Percentiles rank a stretch among this genome's conserved stretches.
Conservation (phyloP, 1,140 invertebrate species). For the Procambarus virginalis region DNA sequence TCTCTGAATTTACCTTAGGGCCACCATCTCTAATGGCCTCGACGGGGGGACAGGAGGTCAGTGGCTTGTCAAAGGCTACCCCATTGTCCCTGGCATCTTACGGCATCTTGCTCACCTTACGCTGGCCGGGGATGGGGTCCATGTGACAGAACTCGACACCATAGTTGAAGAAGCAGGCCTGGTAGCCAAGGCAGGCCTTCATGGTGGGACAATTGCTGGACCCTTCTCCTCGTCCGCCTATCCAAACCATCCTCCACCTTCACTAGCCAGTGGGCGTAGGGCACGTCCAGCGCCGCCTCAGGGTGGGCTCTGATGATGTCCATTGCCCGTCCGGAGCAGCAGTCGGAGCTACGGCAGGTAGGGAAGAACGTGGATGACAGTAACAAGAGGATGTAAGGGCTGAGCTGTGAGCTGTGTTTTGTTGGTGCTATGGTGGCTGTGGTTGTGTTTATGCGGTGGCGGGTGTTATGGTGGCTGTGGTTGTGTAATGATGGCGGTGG, state of each 20-base stretch:
- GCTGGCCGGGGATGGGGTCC: conserved; percentile 58
- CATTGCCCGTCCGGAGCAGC: conserved; percentile 4
- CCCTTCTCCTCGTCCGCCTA: conserved; percentile 19
- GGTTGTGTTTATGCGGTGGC: not conserved
- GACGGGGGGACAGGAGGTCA: too few species aligned
- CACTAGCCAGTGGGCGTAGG: conserved; percentile 50
- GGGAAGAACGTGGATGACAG: not conserved
- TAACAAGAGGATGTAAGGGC: not conserved
- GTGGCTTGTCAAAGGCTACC: too few species aligned
- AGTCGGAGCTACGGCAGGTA: conserved; percentile 7
- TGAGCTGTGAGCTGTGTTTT: too few species aligned
- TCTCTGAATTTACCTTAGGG: too few species aligned
- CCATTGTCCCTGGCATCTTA: too few species aligned
- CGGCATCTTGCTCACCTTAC: conserved; percentile 39
- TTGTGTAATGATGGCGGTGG: too few species aligned
- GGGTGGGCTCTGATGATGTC: conserved; percentile 26
- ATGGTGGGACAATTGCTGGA: conserved; percentile 51
- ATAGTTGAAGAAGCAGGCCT: conserved; percentile 63
- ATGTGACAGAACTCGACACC: conserved; percentile 65
- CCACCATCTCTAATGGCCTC: too few species aligned
- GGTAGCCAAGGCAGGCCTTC: conserved; percentile 56
- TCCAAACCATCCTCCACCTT: conserved; percentile 11
- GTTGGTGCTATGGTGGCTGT: not conserved
- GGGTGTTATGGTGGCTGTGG: not conserved
- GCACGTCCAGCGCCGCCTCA: conserved; percentile 13